Percentiles rank a stretch among this genome's conserved stretches.
phyloP scores from a whole-genome alignment of 2,113 vertebrate genomes.

The Phoxinus phoxinus region DNA sequence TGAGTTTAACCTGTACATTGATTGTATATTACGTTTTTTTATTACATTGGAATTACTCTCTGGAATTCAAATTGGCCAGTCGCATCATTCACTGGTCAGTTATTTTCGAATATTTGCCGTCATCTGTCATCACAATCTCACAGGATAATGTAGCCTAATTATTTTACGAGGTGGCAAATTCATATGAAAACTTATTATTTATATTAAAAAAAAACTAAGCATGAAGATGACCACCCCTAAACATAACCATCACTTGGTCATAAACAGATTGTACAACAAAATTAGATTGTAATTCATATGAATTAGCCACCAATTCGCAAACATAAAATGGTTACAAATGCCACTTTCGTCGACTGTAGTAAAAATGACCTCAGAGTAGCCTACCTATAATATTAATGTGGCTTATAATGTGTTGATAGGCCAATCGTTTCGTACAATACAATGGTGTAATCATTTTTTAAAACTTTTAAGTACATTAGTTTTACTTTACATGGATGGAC shows the following conservation, averaged over 20 bases:
- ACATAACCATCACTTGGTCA: too few species aligned
- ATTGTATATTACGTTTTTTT: not conserved
- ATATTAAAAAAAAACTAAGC: too few species aligned
- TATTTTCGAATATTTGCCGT: too few species aligned
- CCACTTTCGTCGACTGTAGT: not conserved
- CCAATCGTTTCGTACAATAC: not conserved
- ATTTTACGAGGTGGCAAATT: too few species aligned
- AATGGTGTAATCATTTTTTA: not conserved
- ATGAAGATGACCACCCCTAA: too few species aligned
- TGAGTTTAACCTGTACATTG: constrained; percentile 45
- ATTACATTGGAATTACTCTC: not conserved
- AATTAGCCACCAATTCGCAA: too few species aligned
- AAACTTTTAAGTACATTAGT: not conserved
- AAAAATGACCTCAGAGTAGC: not conserved
- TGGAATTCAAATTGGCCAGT: not conserved
- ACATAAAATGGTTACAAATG: too few species aligned
- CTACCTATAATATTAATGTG: not conserved
- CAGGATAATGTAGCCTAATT: too few species aligned
- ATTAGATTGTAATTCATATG: too few species aligned
- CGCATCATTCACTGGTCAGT: not conserved
- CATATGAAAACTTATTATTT: too few species aligned
- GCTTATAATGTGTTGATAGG: not conserved
- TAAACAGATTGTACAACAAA: too few species aligned
- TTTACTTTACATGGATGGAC: not conserved
- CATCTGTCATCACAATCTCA: too few species aligned